A percentile compares a stretch with the other conserved stretches of the same genome.
Evolutionary conservation across 2,113 vertebrate genomes (phyloP).

Genomic region (Pogonocichla stellata): DNA sequence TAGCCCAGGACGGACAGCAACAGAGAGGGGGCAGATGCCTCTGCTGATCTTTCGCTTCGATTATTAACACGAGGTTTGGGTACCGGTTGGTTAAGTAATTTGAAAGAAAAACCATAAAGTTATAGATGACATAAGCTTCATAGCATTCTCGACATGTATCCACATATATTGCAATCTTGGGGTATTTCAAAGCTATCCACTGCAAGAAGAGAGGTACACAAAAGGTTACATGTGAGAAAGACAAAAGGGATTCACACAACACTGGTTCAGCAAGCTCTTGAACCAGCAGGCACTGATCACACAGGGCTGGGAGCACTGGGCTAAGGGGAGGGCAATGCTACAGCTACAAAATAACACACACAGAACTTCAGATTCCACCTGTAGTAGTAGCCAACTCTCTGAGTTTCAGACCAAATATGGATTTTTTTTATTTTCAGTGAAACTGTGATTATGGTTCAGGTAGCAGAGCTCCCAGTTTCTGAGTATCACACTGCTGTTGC

Average conservation of each 20-base stretch:
- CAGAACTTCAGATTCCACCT: neutral
- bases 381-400: neutral
- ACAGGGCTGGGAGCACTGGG: neutral
- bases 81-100: conserved; percentile 94
- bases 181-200: conserved; percentile 97
- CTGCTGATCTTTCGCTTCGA: conserved; percentile 96
- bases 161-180: conserved; percentile 94
- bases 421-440: neutral
- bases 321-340: neutral
- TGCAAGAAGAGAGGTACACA: conserved; percentile 70
- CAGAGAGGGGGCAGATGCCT: conserved; percentile 93
- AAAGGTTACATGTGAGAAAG: conserved; percentile 19
- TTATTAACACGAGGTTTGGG: conserved; percentile 91
- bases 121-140: conserved; percentile 98
- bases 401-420: neutral
- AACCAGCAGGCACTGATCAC: neutral
- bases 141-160: conserved; percentile 99
- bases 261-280: neutral
- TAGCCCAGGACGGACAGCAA: conserved; percentile 93
- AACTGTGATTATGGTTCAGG: neutral
- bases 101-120: conserved; percentile 97
- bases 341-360: neutral
- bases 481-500: neutral
- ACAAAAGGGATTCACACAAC: neutral
- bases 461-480: neutral